Conservation (phyloP, 2,888 invertebrate species). For the Scelioninae gen. 1 region DNA sequence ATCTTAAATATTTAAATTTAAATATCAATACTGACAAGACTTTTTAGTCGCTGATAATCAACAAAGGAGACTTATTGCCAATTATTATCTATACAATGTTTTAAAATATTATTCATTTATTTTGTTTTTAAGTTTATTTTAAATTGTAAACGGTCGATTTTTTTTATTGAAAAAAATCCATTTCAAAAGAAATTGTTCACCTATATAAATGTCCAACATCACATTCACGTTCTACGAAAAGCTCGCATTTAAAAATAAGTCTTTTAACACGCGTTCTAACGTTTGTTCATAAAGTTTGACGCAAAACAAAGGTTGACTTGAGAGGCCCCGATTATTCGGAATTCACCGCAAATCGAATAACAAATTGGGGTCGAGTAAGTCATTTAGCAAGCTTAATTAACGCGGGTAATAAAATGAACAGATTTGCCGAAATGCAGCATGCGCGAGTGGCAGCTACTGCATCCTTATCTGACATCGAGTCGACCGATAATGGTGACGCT, state of each 20-base stretch:
- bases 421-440: conserved; percentile 39
- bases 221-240: too few species aligned
- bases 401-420: conserved; percentile 37
- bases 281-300: conserved; percentile 1
- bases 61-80: too few species aligned
- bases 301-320: conserved; percentile 7
- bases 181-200: too few species aligned
- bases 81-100: too few species aligned
- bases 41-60: too few species aligned
- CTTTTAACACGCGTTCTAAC: conserved; percentile 11
- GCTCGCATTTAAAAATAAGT: conserved; percentile 11
- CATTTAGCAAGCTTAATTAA: conserved; percentile 44
- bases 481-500: conserved; percentile 53
- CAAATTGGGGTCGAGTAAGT: conserved; percentile 50
- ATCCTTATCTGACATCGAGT: conserved; percentile 60
- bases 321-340: conserved; percentile 29
- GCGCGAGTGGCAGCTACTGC: conserved; percentile 32
- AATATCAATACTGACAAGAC: too few species aligned
- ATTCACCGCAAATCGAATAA: conserved; percentile 48
- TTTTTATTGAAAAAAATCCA: too few species aligned
- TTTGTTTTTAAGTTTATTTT: too few species aligned
- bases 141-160: too few species aligned
- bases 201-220: too few species aligned
- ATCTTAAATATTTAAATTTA: too few species aligned
- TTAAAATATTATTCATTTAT: too few species aligned